phyloP scores from a whole-genome alignment of 2,797 vertebrate species.

The Strix occidentalis region DNA sequence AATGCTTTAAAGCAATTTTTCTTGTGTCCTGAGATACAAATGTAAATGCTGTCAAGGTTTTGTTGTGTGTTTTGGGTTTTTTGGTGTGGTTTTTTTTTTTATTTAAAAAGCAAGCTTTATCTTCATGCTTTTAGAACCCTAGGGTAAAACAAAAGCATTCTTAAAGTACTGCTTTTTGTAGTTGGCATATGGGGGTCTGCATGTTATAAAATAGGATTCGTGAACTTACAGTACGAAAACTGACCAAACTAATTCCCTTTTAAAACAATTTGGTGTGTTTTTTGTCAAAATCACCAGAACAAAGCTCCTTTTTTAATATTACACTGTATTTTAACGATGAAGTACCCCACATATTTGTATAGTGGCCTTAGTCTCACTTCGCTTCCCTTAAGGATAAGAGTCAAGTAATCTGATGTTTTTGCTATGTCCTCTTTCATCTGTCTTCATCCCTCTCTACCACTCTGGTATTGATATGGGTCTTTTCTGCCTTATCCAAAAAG shows the following conservation, averaged over 20 bases:
- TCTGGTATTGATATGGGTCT: neutral
- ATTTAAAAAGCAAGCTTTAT: neutral
- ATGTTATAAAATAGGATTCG: neutral
- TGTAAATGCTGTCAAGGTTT: neutral
- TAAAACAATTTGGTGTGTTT: neutral
- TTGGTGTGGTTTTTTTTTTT: neutral
- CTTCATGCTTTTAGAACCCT: neutral
- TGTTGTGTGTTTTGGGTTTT: neutral
- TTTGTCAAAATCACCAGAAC: neutral
- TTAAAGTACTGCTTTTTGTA: neutral
- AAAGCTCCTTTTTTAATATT: neutral
- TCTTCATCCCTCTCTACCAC: neutral
- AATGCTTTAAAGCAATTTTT: neutral
- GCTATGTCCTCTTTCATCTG: neutral
- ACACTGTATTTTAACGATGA: neutral
- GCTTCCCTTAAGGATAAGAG: neutral
- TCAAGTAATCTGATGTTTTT: neutral
- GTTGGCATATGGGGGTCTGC: rapidly evolving
- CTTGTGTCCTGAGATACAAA: neutral
- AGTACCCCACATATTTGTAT: neutral
- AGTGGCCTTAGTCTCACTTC: neutral
- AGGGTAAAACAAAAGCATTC: neutral
- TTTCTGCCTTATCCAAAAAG: neutral
- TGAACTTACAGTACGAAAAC: neutral
- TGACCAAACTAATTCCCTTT: neutral